A percentile compares a stretch with the other conserved stretches of the same genome.
These are phyloP conservation scores for Nesometra sesokonis DNA, from an alignment of 35 echinoderm and acorn worm genomes.

Conservation along the genomic window DNA sequence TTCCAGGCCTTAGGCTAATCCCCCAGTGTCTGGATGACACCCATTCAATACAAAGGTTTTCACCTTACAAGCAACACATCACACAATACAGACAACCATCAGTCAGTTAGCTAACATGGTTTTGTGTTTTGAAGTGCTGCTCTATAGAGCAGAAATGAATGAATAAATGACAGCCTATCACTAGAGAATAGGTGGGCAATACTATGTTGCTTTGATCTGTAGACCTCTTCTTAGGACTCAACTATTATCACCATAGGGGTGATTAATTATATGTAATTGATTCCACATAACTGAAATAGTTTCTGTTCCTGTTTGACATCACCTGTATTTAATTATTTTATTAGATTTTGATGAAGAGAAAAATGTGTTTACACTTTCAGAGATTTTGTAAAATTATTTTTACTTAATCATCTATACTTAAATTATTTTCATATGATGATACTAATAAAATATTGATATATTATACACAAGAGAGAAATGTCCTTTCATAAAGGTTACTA, in stretches of 20 bases:
- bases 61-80: not conserved
- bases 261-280: not conserved
- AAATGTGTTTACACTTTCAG: no score
- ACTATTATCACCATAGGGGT: not conserved
- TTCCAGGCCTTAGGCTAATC: no score
- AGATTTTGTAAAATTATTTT: no score
- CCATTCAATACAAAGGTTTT: not conserved
- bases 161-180: not conserved
- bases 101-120: not conserved
- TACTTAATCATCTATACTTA: no score
- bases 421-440: no score
- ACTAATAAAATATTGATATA: no score
- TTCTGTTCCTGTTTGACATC: not conserved
- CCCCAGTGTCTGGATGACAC: no score
- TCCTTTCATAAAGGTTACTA: no score
- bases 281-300: not conserved
- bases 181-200: not conserved
- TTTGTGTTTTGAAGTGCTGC: not conserved
- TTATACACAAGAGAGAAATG: no score
- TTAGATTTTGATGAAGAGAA: not conserved
- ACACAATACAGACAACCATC: not conserved
- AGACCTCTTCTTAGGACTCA: not conserved
- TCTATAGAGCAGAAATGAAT: not conserved
- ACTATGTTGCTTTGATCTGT: not conserved
- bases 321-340: not conserved